A percentile compares a stretch with the other conserved stretches of the same genome.
Evolutionary conservation across 2,797 vertebrate species (phyloP).

Genomic region (Gastrophryne carolinensis): DNA sequence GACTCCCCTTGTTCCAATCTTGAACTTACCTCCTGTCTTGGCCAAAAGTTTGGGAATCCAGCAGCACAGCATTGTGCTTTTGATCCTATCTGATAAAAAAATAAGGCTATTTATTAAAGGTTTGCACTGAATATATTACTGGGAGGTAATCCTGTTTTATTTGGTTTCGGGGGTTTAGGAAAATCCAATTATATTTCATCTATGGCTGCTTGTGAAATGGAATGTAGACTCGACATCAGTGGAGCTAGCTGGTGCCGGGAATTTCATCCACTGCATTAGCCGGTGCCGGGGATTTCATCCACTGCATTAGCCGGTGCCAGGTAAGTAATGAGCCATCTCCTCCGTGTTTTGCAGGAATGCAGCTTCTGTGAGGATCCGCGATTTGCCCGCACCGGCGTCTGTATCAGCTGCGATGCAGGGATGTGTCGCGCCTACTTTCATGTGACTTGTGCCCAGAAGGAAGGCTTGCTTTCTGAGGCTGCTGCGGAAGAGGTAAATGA

Average conservation of each 20-base stretch:
- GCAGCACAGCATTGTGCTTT: too few relatives aligned
- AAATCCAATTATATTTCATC: not conserved
- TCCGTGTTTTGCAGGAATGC: constrained; percentile 79
- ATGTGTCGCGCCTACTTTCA: constrained; percentile 99
- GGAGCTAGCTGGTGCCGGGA: not conserved
- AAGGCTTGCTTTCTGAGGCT: constrained; percentile 95
- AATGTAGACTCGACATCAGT: not conserved
- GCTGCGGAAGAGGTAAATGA: constrained; percentile 91
- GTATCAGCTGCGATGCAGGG: constrained; percentile 97
- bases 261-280: not conserved
- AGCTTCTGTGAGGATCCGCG: constrained; percentile 96
- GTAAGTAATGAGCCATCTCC: not conserved
- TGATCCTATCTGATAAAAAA: too few relatives aligned
- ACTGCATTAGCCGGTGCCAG: not conserved
- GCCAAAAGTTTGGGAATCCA: too few relatives aligned
- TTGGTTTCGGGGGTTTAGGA: not conserved
- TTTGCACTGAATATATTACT: not conserved
- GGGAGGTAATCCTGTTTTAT: not conserved
- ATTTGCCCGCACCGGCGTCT: constrained; percentile 95
- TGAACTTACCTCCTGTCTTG: too few relatives aligned
- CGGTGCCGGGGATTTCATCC: not conserved
- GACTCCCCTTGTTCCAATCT: too few relatives aligned
- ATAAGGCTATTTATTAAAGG: too few relatives aligned
- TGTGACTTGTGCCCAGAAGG: constrained; percentile 95
- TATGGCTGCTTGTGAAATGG: not conserved